Evolutionary conservation across 2,888 invertebrate species (phyloP), one percentile per base, ranked within the genome.

Genomic region (Trichopria drosophilae): DNA sequence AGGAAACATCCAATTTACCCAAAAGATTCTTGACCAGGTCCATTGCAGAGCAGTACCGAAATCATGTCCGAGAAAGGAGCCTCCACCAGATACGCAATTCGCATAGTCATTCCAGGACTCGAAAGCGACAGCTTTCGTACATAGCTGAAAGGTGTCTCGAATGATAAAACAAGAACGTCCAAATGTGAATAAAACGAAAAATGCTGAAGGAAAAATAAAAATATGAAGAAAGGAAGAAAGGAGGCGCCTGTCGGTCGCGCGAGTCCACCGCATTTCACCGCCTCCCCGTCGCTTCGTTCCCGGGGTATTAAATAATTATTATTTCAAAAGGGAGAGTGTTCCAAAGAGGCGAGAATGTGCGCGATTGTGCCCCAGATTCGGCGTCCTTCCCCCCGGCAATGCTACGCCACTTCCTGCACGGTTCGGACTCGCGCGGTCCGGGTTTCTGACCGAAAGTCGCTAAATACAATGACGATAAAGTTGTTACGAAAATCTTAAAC

Each of bases 351-450:
- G 32, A 46, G 46, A 53, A 20, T 13, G 24, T 46, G 45, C 50
- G 39, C 53, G 60, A 62, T 60, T 58, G 59, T 64, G 69, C 61
- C 71, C 72, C 71, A 73, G 68, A 69, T 74, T 68, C 62, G 63
- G 58, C 72, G 73, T 72, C 73, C 73, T 74, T 74, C 74, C 73
- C 72, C 64, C 61, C 69, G 73, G 72, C 73, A 73, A 73, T 74
- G 70, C 64, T 71, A 63, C 61, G 59, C 61, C 65, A 64, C 64
- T 73, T 71, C 71, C 69, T 67, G 65, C 50, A 57, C 43, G 36
- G n/a, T n/a, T n/a, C n/a, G n/a, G n/a, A n/a, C n/a, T n/a, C 32
- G n/a, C n/a, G n/a, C n/a, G n/a, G n/a, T n/a, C n/a, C n/a, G n/a
- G n/a, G n/a, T n/a, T n/a, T n/a, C n/a, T n/a, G n/a, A n/a, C n/a